Percentiles rank a stretch among this genome's conserved stretches.
Conservation (phyloP, 2,113 vertebrate genomes). For the Theristicus caerulescens region DNA sequence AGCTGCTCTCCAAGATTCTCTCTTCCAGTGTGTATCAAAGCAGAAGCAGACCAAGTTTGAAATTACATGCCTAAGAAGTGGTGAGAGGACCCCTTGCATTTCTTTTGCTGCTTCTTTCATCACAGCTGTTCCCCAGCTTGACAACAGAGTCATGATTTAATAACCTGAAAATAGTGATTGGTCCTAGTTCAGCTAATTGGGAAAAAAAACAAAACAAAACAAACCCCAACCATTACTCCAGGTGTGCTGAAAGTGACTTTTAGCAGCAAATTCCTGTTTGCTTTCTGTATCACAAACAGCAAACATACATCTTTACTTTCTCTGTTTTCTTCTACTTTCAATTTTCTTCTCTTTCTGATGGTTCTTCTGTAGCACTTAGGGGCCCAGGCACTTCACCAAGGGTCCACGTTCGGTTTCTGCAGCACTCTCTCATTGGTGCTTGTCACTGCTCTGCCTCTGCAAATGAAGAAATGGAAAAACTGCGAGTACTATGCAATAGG, state of each 20-base stretch:
- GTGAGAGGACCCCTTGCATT: not conserved
- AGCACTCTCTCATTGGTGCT: not conserved
- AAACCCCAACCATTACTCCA: not conserved
- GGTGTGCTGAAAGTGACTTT: not conserved
- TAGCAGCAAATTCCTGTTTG: not conserved
- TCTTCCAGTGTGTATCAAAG: not conserved
- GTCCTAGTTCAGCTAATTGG: not conserved
- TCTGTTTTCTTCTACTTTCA: not conserved
- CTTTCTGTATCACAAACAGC: not conserved
- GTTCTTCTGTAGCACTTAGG: not conserved
- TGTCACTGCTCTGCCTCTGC: not conserved
- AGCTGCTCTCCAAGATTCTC: not conserved
- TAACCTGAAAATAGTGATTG: not conserved
- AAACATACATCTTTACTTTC: not conserved
- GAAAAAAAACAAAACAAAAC: accelerated
- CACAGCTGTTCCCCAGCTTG: not conserved
- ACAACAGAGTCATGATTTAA: not conserved
- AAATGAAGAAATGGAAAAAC: not conserved
- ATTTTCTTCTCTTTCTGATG: not conserved
- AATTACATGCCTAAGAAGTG: not conserved
- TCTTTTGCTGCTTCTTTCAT: not conserved
- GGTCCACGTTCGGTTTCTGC: not conserved
- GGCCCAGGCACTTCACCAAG: not conserved
- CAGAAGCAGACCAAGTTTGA: not conserved
- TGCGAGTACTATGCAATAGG: accelerated